These are phyloP conservation scores for Camponotus floridanus DNA, from an alignment of 1,140 invertebrate species.

Conservation along the genomic window DNA sequence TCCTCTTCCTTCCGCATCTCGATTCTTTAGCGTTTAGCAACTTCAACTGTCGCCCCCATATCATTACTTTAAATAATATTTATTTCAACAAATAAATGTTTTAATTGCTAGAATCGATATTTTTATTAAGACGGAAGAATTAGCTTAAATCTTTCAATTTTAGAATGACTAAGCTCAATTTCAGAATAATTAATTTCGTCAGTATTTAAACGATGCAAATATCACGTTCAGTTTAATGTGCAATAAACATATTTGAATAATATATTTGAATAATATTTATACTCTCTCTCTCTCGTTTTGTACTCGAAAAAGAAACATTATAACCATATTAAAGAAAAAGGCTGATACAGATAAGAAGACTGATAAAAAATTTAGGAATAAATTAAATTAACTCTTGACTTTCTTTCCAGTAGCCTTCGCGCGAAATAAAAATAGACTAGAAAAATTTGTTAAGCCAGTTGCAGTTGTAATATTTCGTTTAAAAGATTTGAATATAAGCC, in stretches of 20 bases:
- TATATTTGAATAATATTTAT: not conserved
- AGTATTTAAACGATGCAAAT: not conserved
- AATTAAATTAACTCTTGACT: slow-evolving; percentile 14
- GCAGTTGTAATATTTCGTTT: slow-evolving; percentile 19
- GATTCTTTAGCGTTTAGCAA: not conserved
- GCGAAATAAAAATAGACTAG: not conserved
- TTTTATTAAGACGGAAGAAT: not conserved
- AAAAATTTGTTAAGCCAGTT: slow-evolving; percentile 27
- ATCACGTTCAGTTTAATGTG: not conserved
- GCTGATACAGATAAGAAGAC: not conserved
- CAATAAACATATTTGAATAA: not conserved
- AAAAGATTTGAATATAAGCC: slow-evolving; percentile 57
- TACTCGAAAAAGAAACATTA: not conserved
- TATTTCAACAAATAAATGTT: not conserved
- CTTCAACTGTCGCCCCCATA: not conserved
- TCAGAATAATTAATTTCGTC: not conserved
- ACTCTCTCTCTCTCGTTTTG: too few relatives aligned
- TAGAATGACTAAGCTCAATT: not conserved
- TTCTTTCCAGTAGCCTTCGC: not conserved
- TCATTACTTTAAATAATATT: not conserved
- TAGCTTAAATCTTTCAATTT: not conserved
- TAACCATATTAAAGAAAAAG: not conserved
- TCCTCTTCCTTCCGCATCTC: not conserved
- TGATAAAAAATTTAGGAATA: not conserved
- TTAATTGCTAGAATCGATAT: not conserved